Evolutionary conservation across 2,113 vertebrate genomes (phyloP).

Genomic region (Scophthalmus maximus): DNA sequence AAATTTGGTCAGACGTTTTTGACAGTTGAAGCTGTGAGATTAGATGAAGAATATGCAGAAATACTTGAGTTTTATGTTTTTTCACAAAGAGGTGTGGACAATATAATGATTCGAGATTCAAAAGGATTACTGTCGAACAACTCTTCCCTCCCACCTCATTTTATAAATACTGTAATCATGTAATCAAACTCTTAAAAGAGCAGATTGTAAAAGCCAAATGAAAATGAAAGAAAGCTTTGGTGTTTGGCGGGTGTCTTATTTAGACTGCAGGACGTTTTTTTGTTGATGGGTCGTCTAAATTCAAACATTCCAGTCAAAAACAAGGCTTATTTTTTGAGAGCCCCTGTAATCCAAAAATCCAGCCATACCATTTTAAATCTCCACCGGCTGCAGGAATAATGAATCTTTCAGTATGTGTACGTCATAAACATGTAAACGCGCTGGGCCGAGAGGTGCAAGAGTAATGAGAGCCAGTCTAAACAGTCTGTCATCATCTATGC

Average conservation of each 20-base stretch:
- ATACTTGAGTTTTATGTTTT: background rate
- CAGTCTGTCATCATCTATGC: constrained; percentile 77
- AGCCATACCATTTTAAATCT: constrained; percentile 66
- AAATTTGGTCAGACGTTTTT: constrained; percentile 18
- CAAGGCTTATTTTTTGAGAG: constrained; percentile 23
- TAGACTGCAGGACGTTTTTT: constrained; percentile 24
- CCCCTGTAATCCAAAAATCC: constrained; percentile 57
- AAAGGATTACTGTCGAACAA: background rate
- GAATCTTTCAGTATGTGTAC: constrained; percentile 64
- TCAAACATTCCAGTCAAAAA: constrained; percentile 55
- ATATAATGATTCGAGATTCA: constrained; percentile 13
- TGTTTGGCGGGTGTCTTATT: constrained; percentile 11
- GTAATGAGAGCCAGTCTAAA: constrained; percentile 70
- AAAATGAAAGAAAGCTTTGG: background rate
- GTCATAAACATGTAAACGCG: constrained; percentile 71
- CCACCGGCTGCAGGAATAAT: constrained; percentile 64
- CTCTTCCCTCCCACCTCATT: constrained; percentile 11
- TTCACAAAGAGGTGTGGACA: constrained; percentile 6
- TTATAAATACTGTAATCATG: constrained; percentile 30
- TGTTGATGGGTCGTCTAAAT: constrained; percentile 51
- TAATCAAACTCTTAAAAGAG: constrained; percentile 11
- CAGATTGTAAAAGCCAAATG: constrained; percentile 11
- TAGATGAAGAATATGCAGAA: background rate
- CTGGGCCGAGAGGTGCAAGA: constrained; percentile 62
- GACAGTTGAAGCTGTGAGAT: constrained; percentile 11